These are phyloP conservation scores for Cactoblastis cactorum DNA, from an alignment of 2,888 invertebrate genomes.

Conservation along the genomic window DNA sequence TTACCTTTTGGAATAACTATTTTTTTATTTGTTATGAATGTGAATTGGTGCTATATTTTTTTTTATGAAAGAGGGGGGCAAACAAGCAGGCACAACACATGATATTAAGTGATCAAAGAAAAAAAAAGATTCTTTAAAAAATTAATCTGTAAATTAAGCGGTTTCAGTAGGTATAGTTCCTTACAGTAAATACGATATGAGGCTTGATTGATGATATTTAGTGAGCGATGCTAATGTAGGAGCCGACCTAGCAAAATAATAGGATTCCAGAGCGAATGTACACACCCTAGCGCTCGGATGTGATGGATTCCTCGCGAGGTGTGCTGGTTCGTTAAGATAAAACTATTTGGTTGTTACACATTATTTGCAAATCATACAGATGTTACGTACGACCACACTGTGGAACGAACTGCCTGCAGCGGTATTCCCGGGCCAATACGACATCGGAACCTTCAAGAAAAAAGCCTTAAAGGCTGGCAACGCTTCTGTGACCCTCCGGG, in stretches of 20 bases:
- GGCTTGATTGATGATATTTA: conserved; percentile 43
- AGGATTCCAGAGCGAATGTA: conserved; percentile 26
- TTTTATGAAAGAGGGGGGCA: too few species aligned
- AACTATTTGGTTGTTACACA: not conserved
- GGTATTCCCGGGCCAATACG: too few species aligned
- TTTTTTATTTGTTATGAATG: too few species aligned
- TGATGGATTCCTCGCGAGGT: conserved; percentile 6
- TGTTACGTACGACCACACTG: too few species aligned
- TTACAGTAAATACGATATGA: conserved; percentile 6
- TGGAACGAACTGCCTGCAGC: too few species aligned
- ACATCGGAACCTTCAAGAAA: too few species aligned
- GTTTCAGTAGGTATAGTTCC: not conserved
- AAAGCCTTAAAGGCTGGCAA: too few species aligned
- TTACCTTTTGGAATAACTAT: too few species aligned
- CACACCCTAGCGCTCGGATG: not conserved
- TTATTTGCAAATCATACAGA: not conserved
- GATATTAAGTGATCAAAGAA: too few species aligned
- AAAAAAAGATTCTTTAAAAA: not conserved
- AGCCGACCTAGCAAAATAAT: conserved; percentile 29
- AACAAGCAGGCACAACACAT: too few species aligned
- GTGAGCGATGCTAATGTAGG: conserved; percentile 33
- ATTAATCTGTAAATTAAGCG: not conserved
- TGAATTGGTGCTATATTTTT: too few species aligned
- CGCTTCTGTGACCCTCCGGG: too few species aligned
- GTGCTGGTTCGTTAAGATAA: not conserved